Evolutionary conservation across 2,888 invertebrate species (phyloP).

Genomic region (Eristalinus aeneus): DNA sequence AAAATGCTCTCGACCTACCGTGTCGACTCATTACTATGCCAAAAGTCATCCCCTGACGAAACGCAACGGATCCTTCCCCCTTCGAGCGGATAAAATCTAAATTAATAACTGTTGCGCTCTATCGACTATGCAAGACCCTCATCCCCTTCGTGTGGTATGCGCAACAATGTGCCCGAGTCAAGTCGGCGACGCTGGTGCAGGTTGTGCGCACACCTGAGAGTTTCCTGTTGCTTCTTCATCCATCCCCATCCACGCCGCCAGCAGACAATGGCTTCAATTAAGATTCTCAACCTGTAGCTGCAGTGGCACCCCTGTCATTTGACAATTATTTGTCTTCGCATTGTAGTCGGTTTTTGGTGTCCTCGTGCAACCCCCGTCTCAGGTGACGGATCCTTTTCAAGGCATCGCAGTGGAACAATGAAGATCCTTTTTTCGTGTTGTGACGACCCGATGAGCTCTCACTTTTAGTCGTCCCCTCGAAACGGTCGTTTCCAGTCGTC

Average conservation of each 20-base stretch:
- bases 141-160: background rate
- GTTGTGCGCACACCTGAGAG: constrained; percentile 47
- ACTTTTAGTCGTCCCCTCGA: constrained; percentile 26
- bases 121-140: background rate
- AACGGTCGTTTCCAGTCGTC: constrained; percentile 22
- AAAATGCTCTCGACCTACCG: background rate
- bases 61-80: background rate
- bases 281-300: constrained; percentile 63
- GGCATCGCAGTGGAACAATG: constrained; percentile 25
- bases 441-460: constrained; percentile 26
- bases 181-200: constrained; percentile 55
- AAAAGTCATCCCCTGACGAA: constrained; percentile 32
- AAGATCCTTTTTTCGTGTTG: constrained; percentile 42
- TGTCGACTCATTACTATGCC: constrained; percentile 29
- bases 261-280: constrained; percentile 54
- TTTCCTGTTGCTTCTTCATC: constrained; percentile 51
- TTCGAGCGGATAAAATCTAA: constrained; percentile 15
- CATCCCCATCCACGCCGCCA: constrained; percentile 27
- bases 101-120: constrained; percentile 37
- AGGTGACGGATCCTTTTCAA: background rate
- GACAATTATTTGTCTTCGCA: constrained; percentile 14
- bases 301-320: constrained; percentile 51
- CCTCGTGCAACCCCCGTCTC: constrained; percentile 44
- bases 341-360: background rate
- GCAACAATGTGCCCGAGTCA: constrained; percentile 40